phyloP scores from a whole-genome alignment of 1,140 invertebrate genomes.

The Whitmania pigra region DNA sequence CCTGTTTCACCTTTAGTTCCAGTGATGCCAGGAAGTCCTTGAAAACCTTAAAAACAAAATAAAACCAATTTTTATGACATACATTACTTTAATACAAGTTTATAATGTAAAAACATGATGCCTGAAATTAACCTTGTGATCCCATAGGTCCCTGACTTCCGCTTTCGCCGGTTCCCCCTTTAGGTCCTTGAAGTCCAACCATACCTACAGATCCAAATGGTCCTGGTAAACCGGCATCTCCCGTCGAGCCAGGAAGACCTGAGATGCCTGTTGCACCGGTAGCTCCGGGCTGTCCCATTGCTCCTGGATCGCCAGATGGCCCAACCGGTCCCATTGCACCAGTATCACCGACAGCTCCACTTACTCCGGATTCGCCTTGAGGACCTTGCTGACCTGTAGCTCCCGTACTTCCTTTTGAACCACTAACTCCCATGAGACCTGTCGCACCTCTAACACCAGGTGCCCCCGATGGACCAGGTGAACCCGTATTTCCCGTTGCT shows the following conservation, averaged over 20 bases:
- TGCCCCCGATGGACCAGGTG: background rate
- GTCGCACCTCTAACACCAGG: background rate
- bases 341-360: background rate
- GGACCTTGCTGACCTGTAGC: background rate
- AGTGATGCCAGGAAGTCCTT: slow-evolving; percentile 11
- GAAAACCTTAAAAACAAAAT: slow-evolving; percentile 11
- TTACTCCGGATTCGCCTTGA: background rate
- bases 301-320: slow-evolving; percentile 4
- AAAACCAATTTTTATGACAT: background rate
- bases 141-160: background rate
- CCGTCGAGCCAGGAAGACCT: slow-evolving; percentile 1
- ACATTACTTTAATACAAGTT: background rate
- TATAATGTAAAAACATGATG: background rate
- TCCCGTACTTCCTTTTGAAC: slow-evolving; percentile 8
- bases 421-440: background rate
- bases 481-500: slow-evolving; percentile 12
- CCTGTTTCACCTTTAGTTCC: slow-evolving; percentile 14
- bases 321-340: slow-evolving; percentile 9
- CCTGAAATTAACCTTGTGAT: background rate
- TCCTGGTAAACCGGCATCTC: slow-evolving; percentile 7
- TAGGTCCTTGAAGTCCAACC: background rate
- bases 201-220: background rate
- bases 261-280: background rate
- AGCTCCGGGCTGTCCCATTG: background rate
- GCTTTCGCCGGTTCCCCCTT: background rate